These are phyloP conservation scores for Epizoanthus illoricatus DNA, from an alignment of 92 coral and sea anemone genomes.

Conservation along the genomic window DNA sequence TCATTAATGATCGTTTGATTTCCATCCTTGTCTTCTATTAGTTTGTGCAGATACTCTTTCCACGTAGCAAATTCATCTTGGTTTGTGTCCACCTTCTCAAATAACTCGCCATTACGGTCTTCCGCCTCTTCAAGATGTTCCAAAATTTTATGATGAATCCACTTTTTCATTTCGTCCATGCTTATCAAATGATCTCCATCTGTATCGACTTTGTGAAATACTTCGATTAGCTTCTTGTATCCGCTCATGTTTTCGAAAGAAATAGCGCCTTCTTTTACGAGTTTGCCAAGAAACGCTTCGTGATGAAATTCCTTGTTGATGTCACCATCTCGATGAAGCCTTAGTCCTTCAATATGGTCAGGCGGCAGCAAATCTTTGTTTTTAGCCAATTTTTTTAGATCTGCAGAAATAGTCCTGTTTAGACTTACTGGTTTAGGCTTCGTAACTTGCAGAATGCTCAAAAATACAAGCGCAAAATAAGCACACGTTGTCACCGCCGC, in stretches of 20 bases:
- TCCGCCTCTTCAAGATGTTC: slow-evolving; percentile 88
- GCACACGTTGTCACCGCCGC: not conserved
- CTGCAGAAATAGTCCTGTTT: slow-evolving; percentile 46
- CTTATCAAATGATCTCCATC: slow-evolving; percentile 80
- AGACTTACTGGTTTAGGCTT: slow-evolving; percentile 45
- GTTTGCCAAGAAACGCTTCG: slow-evolving; percentile 94
- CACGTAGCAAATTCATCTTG: slow-evolving; percentile 66
- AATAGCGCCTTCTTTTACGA: slow-evolving; percentile 82
- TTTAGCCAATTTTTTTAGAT: slow-evolving; percentile 49
- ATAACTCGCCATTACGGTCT: slow-evolving; percentile 59
- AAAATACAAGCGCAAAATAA: not conserved
- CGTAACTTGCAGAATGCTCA: slow-evolving; percentile 14
- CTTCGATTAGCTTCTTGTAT: slow-evolving; percentile 83
- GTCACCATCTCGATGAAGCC: slow-evolving; percentile 95
- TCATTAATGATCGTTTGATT: slow-evolving; percentile 53
- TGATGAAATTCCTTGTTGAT: slow-evolving; percentile 90
- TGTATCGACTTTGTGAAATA: slow-evolving; percentile 90
- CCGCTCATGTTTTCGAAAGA: slow-evolving; percentile 83
- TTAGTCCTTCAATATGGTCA: slow-evolving; percentile 89
- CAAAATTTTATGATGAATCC: slow-evolving; percentile 87
- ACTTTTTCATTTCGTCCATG: slow-evolving; percentile 73
- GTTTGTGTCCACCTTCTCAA: slow-evolving; percentile 67
- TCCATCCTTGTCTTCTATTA: slow-evolving; percentile 63
- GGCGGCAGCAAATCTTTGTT: slow-evolving; percentile 70
- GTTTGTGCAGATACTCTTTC: slow-evolving; percentile 70